Evolutionary conservation across 2,113 vertebrate genomes (phyloP).

Genomic region (Chamaea fasciata): DNA sequence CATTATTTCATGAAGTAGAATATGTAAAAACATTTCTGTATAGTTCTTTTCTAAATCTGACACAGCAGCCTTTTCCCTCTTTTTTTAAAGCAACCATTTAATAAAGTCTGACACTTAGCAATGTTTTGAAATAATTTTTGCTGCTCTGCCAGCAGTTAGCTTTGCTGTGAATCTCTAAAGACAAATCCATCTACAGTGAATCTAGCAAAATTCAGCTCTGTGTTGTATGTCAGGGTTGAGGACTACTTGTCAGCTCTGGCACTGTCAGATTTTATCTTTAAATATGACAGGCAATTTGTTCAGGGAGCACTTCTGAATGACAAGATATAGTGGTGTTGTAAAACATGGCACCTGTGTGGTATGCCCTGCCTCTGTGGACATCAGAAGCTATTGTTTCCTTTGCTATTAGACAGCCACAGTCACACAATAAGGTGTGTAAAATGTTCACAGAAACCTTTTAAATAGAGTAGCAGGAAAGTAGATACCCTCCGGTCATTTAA

Average conservation of each 20-base stretch:
- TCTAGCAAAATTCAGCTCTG: slow-evolving; percentile 25
- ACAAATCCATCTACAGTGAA: slow-evolving; percentile 49
- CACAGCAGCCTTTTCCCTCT: background rate
- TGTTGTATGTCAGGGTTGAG: slow-evolving; percentile 42
- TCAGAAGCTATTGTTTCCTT: slow-evolving; percentile 57
- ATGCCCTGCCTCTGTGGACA: slow-evolving; percentile 46
- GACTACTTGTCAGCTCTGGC: slow-evolving; percentile 50
- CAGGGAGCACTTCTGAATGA: slow-evolving; percentile 60
- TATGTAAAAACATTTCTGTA: background rate
- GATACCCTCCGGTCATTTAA: slow-evolving; percentile 47
- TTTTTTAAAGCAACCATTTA: slow-evolving; percentile 31
- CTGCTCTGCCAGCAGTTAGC: slow-evolving; percentile 30
- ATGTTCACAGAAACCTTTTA: slow-evolving; percentile 61
- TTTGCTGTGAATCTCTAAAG: slow-evolving; percentile 45
- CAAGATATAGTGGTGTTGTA: slow-evolving; percentile 70
- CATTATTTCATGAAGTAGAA: background rate
- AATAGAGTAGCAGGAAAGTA: slow-evolving; percentile 26
- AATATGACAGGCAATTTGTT: slow-evolving; percentile 63
- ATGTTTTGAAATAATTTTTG: slow-evolving; percentile 49
- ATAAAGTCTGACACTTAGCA: slow-evolving; percentile 40
- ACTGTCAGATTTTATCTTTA: slow-evolving; percentile 61
- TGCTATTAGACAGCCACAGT: slow-evolving; percentile 36
- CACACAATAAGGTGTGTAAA: slow-evolving; percentile 43
- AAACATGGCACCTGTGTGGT: slow-evolving; percentile 67
- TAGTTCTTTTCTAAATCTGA: background rate